phyloP scores from a whole-genome alignment of 2,113 vertebrate genomes.

The Lasiurus cinereus region DNA sequence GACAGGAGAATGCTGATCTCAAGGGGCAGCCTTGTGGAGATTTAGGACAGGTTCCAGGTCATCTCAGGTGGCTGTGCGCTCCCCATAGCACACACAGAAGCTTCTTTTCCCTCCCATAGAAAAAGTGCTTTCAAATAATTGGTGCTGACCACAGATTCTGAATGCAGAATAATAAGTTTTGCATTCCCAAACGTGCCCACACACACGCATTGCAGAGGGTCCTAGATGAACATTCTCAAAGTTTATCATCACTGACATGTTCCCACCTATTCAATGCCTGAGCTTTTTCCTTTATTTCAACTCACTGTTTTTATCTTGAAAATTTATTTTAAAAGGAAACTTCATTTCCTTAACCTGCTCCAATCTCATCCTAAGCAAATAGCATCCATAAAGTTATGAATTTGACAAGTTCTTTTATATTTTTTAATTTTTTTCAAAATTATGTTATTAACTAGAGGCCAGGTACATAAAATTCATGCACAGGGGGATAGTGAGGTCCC shows the following conservation, averaged over 20 bases:
- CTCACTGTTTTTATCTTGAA: neutral
- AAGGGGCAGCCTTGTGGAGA: accelerated
- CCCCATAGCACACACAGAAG: neutral
- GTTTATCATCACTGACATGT: accelerated
- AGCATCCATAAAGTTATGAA: neutral
- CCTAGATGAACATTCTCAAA: neutral
- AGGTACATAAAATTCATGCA: no score
- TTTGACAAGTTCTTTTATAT: neutral
- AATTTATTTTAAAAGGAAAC: slow-evolving; percentile 30
- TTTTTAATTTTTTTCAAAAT: neutral
- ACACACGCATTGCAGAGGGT: neutral
- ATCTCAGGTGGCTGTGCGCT: neutral
- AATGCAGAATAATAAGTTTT: neutral
- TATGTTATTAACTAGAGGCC: neutral
- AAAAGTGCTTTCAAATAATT: neutral
- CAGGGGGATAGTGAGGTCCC: no score
- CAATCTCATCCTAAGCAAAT: neutral
- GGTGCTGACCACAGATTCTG: neutral
- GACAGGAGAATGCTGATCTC: neutral
- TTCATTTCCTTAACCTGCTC: neutral
- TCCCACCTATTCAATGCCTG: neutral
- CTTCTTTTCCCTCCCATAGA: neutral
- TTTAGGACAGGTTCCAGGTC: neutral
- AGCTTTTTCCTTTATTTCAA: neutral
- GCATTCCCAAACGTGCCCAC: neutral